Evolutionary conservation across 2,113 vertebrate genomes (phyloP).

Genomic region (Baryphthengus martii): DNA sequence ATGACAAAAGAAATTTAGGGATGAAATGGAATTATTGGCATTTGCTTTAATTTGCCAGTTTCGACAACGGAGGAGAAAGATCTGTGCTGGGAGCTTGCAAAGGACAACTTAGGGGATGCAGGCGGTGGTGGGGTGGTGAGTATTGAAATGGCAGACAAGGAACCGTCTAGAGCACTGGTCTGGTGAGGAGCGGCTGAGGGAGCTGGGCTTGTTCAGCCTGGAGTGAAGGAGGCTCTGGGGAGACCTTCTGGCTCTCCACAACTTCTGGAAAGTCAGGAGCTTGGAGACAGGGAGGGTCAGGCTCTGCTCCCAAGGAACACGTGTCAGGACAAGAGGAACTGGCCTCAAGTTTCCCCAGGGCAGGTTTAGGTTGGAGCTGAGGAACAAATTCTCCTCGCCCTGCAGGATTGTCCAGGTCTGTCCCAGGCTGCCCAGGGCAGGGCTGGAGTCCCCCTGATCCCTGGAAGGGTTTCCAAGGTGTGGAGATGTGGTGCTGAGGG

Average conservation of each 20-base stretch:
- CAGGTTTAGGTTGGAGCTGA: no score
- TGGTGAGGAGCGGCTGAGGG: neutral
- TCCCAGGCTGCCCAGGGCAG: no score
- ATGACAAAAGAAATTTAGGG: slow-evolving; percentile 63
- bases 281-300: neutral
- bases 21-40: slow-evolving; percentile 58
- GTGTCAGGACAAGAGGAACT: no score
- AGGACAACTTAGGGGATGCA: neutral
- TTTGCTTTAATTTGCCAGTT: slow-evolving; percentile 68
- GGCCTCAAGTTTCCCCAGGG: no score
- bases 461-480: no score
- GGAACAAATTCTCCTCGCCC: no score
- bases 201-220: neutral
- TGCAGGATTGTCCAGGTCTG: no score
- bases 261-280: neutral
- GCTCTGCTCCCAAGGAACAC: no score
- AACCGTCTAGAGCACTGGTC: neutral
- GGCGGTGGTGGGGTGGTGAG: neutral
- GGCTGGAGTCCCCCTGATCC: no score
- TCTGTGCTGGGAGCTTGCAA: neutral
- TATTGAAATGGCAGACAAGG: neutral
- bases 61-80: neutral
- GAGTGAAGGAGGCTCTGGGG: neutral
- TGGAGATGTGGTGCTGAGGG: no score
- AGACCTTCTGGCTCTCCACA: neutral